Evolutionary conservation across 2,113 vertebrate genomes (phyloP).

Genomic region (Pachycephala philippinensis): DNA sequence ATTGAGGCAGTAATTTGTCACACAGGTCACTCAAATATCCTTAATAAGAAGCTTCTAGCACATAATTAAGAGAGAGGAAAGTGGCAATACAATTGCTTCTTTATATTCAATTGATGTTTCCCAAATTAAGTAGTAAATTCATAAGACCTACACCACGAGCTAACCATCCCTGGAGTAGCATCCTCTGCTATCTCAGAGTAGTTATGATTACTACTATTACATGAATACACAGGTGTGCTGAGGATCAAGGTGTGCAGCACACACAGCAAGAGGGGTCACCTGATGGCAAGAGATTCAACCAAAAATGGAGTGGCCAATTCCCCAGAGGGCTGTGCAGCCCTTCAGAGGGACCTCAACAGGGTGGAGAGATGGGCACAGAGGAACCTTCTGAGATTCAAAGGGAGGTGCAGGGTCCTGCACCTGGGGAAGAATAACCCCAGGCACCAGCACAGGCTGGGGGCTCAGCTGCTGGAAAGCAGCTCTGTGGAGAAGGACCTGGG

Average conservation of each 20-base stretch:
- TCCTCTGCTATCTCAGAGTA: not conserved
- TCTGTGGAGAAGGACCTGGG: not conserved
- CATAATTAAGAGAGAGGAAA: not conserved
- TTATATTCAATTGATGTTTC: not conserved
- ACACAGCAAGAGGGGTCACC: not conserved
- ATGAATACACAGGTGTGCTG: not conserved
- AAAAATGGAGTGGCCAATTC: fast-evolving
- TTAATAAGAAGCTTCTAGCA: not conserved
- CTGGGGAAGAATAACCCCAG: not conserved
- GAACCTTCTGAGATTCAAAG: not conserved
- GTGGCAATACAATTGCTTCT: not conserved
- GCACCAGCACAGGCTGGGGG: not conserved
- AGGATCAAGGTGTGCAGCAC: not conserved
- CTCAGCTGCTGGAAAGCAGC: not conserved
- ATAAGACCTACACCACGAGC: not conserved
- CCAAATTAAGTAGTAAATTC: not conserved
- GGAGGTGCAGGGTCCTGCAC: not conserved
- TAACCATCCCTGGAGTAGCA: not conserved
- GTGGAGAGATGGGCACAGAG: not conserved
- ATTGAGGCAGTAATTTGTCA: not conserved
- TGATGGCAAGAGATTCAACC: not conserved
- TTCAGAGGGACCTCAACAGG: not conserved
- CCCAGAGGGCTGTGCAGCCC: not conserved
- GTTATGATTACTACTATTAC: not conserved
- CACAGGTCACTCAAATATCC: not conserved